phyloP scores from a whole-genome alignment of 2,113 vertebrate species.

The Eretmochelys imbricata region DNA sequence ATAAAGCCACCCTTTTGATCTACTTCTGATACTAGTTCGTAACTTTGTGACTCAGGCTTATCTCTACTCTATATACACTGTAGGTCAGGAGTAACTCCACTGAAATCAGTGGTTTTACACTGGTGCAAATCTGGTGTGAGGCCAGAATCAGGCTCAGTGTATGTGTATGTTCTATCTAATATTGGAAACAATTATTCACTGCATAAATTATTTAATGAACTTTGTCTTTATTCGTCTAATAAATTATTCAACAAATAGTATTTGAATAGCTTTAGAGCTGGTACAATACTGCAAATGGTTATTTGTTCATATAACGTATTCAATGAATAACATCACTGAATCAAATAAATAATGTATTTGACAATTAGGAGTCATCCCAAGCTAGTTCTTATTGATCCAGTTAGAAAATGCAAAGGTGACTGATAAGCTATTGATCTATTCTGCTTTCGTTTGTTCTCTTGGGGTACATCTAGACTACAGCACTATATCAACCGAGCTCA shows the following conservation, averaged over 20 bases:
- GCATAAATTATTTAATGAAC: slow-evolving; percentile 66
- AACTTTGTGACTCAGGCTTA: not conserved
- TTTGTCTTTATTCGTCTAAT: slow-evolving; percentile 61
- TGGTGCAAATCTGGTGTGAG: not conserved
- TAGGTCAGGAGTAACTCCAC: not conserved
- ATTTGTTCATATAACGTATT: slow-evolving; percentile 34
- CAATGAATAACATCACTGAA: slow-evolving; percentile 28
- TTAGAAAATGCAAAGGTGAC: not conserved
- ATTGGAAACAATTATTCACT: slow-evolving; percentile 47
- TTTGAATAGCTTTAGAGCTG: slow-evolving; percentile 31
- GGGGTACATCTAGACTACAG: rapidly evolving
- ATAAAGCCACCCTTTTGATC: not conserved
- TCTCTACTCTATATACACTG: not conserved
- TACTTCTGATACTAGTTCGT: not conserved
- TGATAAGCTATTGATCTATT: not conserved
- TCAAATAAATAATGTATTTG: slow-evolving; percentile 63
- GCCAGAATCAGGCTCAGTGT: not conserved
- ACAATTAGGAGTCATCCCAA: slow-evolving; percentile 20
- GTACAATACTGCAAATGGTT: not conserved
- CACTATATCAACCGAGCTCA: not conserved
- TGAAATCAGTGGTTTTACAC: not conserved
- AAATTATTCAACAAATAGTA: slow-evolving; percentile 52
- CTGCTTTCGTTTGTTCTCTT: not conserved
- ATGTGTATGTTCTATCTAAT: slow-evolving; percentile 46
- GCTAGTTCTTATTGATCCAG: slow-evolving; percentile 1